Conservation (phyloP, 2,888 invertebrate species). For the Plagiodera versicolora region DNA sequence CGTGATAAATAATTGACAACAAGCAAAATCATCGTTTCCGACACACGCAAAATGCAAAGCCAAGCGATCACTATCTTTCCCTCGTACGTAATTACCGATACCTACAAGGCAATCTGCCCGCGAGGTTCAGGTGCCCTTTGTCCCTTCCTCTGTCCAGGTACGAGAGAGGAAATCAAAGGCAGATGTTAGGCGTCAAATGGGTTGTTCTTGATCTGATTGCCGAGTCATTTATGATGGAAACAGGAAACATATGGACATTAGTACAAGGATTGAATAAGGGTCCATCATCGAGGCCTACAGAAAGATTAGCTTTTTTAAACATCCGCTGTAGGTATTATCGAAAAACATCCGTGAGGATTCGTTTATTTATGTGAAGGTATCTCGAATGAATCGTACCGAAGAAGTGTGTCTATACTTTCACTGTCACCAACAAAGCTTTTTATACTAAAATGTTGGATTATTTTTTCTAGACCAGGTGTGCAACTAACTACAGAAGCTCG, state of each 20-base stretch:
- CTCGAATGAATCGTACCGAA: background rate
- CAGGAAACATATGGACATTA: constrained; percentile 32
- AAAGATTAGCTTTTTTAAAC: background rate
- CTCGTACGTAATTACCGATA: background rate
- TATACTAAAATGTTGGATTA: background rate
- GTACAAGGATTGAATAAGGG: background rate
- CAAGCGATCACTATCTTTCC: too few species aligned
- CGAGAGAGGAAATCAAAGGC: constrained; percentile 28
- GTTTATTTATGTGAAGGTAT: too few species aligned
- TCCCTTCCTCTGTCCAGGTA: constrained; percentile 20
- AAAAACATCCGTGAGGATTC: too few species aligned
- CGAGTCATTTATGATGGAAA: constrained; percentile 24
- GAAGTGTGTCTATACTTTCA: background rate
- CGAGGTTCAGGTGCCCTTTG: background rate
- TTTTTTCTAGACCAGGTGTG: background rate
- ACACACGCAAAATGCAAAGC: too few species aligned
- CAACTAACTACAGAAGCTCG: background rate
- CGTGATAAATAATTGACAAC: too few species aligned
- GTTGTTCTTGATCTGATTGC: constrained; percentile 28
- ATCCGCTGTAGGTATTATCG: background rate
- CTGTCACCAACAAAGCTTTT: background rate
- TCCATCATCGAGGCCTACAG: background rate
- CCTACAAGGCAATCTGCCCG: background rate
- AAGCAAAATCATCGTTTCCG: too few species aligned
- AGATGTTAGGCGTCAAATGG: constrained; percentile 27